Percentiles rank a stretch among this genome's conserved stretches.
phyloP scores from a whole-genome alignment of 2,797 vertebrate species.

The Alcedo atthis region DNA sequence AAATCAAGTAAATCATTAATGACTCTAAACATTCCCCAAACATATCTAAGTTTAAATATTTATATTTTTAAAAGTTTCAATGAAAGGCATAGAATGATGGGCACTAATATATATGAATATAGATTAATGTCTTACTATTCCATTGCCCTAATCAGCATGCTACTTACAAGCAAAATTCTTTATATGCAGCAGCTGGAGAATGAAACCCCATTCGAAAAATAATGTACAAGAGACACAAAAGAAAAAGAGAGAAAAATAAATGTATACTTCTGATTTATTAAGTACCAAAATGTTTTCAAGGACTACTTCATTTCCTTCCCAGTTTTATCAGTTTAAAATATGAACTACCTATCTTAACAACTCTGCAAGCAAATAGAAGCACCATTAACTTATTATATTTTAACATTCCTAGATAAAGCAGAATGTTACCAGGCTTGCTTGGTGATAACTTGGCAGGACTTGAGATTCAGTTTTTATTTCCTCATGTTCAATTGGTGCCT shows the following conservation, averaged over 20 bases:
- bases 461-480: slow-evolving; percentile 30
- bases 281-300: slow-evolving; percentile 18
- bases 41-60: not conserved
- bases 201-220: not conserved
- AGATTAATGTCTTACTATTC: not conserved
- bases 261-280: not conserved
- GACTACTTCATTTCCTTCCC: slow-evolving; percentile 10
- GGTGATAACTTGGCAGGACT: slow-evolving; percentile 5
- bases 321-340: slow-evolving; percentile 59
- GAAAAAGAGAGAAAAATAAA: not conserved
- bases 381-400: slow-evolving; percentile 55
- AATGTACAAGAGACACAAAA: not conserved
- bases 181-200: not conserved
- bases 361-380: slow-evolving; percentile 44
- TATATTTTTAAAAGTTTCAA: not conserved
- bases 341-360: slow-evolving; percentile 53
- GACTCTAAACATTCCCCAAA: not conserved
- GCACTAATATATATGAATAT: not conserved
- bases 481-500: not conserved
- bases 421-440: slow-evolving; percentile 44
- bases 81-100: not conserved
- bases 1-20: slow-evolving; percentile 11
- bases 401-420: slow-evolving; percentile 58
- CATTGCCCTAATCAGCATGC: not conserved
- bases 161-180: not conserved